Evolutionary conservation across 2,113 vertebrate genomes (phyloP).

Genomic region (Himantopus leucocephalus): DNA sequence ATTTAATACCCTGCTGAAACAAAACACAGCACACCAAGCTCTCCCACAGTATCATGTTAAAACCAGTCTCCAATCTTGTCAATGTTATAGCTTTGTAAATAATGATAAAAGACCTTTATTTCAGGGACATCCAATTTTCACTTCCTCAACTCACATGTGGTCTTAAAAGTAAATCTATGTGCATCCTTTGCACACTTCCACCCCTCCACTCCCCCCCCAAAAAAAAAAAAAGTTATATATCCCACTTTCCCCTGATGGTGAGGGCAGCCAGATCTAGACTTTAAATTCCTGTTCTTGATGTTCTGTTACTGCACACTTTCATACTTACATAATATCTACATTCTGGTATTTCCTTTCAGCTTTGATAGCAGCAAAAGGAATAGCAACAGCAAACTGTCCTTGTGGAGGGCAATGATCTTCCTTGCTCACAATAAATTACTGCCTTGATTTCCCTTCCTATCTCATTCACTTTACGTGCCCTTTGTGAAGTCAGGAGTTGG

Average conservation of each 20-base stretch:
- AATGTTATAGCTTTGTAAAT: not conserved
- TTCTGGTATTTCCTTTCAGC: not conserved
- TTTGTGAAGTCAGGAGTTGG: not conserved
- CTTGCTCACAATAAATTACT: not conserved
- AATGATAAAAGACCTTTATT: not conserved
- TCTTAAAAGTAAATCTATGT: not conserved
- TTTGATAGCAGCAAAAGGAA: not conserved
- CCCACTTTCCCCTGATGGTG: not conserved
- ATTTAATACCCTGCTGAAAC: conserved; percentile 52
- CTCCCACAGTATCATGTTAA: not conserved
- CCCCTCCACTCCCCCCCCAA: rapidly evolving
- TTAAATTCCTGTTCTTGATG: not conserved
- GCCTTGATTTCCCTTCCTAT: not conserved
- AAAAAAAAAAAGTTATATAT: not conserved
- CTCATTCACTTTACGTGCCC: not conserved
- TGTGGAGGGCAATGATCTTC: not conserved
- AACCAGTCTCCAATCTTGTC: not conserved
- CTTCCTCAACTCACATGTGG: not conserved
- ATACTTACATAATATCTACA: not conserved
- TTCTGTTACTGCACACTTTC: not conserved
- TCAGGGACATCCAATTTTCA: not conserved
- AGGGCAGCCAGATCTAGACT: not conserved
- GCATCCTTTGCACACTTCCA: not conserved
- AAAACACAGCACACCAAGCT: conserved; percentile 18
- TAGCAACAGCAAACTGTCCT: not conserved